Evolutionary conservation across 2,113 vertebrate species (phyloP), one percentile per base, ranked within the genome.

Genomic region (Cathartes aura): DNA sequence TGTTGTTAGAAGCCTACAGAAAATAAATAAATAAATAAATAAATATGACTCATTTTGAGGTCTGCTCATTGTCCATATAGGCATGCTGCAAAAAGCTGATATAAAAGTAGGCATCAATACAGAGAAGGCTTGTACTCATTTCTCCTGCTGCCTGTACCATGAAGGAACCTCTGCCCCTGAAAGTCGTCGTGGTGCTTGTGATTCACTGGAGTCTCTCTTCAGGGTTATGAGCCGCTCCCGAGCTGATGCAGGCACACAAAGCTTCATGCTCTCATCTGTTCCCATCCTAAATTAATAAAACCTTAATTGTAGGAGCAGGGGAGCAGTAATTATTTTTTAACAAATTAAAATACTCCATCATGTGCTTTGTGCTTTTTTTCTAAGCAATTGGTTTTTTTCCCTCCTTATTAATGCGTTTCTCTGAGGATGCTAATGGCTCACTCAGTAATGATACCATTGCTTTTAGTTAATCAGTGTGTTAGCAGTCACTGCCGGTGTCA

Each of bases 381-480:
- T 68, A 80, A 70, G 63, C 14, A 50, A 23, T 1, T 72, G 23
- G 2, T 0, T 15, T 82, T 79, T 58, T 86, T 73, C n/a, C 47
- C 15, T 71, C 63, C 71, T 89, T 63, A 88, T 80, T 81, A 85
- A 71, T 75, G 48, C 63, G 90, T 88, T 92, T 94, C 74, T 71
- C 53, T 52, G 79, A 32, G 18, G 52, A 53, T 59, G 71, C 60
- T 94, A 85, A 94, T 90, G 94, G 90, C 62, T 94, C 42, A 91
- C 30, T 88, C 62, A 53, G 70, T 60, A 87, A 36, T 22, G 56
- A 88, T 60, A 83, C 79, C 38, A 55, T 15, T 56, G 42, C 42
- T 83, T 96, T 96, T 81, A 78, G 73, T 76, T 98, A 97, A 96
- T 95, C 66, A 90, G 81, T 7, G 12, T 23, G 7, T 94, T 91